These are phyloP conservation scores for Hydrocynus forskahlii DNA, from an alignment of 2,797 vertebrate species.

Conservation along the genomic window DNA sequence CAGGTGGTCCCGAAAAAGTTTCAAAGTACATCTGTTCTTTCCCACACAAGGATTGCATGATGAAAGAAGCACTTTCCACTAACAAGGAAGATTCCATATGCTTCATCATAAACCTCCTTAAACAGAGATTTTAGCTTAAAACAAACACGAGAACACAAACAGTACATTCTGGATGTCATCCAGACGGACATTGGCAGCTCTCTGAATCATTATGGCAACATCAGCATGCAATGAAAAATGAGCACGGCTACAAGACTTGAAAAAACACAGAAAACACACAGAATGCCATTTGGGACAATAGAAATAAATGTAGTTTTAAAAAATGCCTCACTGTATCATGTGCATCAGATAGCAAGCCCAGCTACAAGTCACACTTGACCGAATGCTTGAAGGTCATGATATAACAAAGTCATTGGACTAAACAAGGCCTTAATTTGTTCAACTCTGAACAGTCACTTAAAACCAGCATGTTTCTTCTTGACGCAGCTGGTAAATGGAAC, in stretches of 20 bases:
- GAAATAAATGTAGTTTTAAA: constrained; percentile 38
- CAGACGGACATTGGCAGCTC: not conserved
- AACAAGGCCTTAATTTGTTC: not conserved
- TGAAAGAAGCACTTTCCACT: not conserved
- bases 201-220: not conserved
- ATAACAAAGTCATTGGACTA: constrained; percentile 21
- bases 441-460: not conserved
- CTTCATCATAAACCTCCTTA: not conserved
- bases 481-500: too few species aligned
- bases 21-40: not conserved
- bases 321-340: constrained; percentile 25
- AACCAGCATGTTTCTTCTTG: too few species aligned
- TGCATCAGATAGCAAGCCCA: constrained; percentile 39
- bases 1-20: constrained; percentile 24
- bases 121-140: not conserved
- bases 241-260: not conserved
- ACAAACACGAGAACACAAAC: not conserved
- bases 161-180: not conserved
- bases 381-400: constrained; percentile 53
- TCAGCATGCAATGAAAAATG: too few species aligned
- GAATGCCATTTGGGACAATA: not conserved
- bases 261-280: not conserved
- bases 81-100: not conserved
- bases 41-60: not conserved
- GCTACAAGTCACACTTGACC: constrained; percentile 46